Percentiles rank a stretch among this genome's conserved stretches.
Evolutionary conservation across 2,113 vertebrate species (phyloP).

Genomic region (Nannospalax galili): DNA sequence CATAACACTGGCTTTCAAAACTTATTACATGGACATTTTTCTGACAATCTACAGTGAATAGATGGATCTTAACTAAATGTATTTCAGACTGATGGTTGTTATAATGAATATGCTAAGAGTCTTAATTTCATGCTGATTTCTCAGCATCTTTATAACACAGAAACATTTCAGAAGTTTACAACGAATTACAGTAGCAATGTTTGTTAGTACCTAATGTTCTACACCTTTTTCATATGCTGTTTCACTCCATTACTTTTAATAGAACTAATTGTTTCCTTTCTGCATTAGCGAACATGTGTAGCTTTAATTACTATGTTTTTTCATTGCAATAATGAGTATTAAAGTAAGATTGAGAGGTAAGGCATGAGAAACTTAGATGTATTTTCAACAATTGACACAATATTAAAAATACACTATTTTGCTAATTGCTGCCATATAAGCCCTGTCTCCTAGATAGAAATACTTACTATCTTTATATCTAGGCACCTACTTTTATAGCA

Average conservation of each 20-base stretch:
- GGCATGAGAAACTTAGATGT: neutral
- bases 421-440: neutral
- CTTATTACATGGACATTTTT: neutral
- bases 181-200: neutral
- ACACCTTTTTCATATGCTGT: neutral
- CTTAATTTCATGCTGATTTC: neutral
- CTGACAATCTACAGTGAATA: neutral
- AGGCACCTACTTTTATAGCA: neutral
- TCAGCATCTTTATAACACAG: neutral
- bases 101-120: neutral
- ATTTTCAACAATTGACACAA: neutral
- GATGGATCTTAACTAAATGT: rapidly evolving
- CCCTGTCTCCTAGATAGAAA: neutral
- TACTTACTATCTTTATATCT: neutral
- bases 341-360: neutral
- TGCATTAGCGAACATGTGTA: slow-evolving; percentile 18
- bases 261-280: slow-evolving; percentile 49
- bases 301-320: neutral
- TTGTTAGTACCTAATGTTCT: neutral
- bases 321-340: neutral
- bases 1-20: too few species aligned
- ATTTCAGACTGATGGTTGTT: neutral
- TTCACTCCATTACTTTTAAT: slow-evolving; percentile 33
- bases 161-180: neutral
- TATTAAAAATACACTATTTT: neutral